phyloP scores from a whole-genome alignment of 1,140 invertebrate species.

The Penaeus indicus region DNA sequence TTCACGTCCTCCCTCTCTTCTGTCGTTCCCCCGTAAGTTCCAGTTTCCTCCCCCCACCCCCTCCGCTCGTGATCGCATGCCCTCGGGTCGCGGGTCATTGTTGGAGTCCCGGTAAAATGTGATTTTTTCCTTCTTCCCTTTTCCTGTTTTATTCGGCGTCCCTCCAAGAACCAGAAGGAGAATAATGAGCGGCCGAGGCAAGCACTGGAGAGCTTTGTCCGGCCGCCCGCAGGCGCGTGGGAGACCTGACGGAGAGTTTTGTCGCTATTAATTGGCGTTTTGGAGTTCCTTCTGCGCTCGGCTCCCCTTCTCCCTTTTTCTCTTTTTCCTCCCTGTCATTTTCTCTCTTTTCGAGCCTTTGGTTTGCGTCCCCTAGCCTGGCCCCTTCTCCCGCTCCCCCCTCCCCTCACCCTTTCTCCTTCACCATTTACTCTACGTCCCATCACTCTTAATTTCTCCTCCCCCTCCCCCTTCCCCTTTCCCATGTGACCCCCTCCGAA shows the following conservation, averaged over 20 bases:
- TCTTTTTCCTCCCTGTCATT: not conserved
- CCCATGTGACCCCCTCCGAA: slow-evolving; percentile 12
- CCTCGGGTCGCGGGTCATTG: not conserved
- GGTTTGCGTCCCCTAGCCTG: not conserved
- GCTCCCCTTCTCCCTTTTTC: not conserved
- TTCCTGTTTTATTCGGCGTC: no score
- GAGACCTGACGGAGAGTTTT: no score
- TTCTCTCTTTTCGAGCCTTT: slow-evolving; percentile 1
- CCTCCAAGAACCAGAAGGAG: no score
- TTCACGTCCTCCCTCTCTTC: not conserved
- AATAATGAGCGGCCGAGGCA: no score
- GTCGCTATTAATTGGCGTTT: no score
- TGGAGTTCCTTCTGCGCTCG: no score
- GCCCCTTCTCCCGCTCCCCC: not conserved
- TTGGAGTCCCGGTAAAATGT: no score
- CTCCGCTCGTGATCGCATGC: not conserved
- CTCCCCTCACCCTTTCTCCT: not conserved
- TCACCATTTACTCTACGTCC: not conserved
- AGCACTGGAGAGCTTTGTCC: no score
- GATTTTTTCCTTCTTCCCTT: no score
- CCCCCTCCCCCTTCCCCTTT: not conserved
- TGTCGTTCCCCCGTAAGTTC: not conserved
- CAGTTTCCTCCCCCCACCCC: not conserved
- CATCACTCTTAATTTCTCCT: not conserved
- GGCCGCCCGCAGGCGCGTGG: no score